Base-by-base conservation (phyloP, 2,888 invertebrate genomes). In the Rambutsinella grinnellia region DNA sequence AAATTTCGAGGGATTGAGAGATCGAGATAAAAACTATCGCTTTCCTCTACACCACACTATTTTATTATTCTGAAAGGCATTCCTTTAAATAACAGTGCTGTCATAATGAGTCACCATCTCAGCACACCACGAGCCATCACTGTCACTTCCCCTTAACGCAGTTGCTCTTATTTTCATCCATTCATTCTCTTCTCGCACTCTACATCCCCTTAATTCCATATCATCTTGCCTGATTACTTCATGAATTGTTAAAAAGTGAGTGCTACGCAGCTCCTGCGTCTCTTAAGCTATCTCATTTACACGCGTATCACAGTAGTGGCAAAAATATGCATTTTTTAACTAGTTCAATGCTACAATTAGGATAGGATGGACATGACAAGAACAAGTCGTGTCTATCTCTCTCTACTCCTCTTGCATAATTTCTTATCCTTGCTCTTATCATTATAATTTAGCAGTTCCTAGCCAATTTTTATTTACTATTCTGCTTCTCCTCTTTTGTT, bases 201-300 rank as follows among this genome's bases (percentile, higher is more conserved):
- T 49, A 17, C 19, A 13, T 17, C n/a, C n/a, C n/a, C 3, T 17
- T 49, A 49, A n/a, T 49, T 17, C 19, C 19, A n/a, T n/a, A n/a
- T 49, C 19, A n/a, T 49, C 19, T 49, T 54, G 26, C 26, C 24
- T 68, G 51, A 68, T 49, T 49, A 49, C 44, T 60, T 23, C 68
- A 54, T 61, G 54, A 61, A 69, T 61, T 54, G 61, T 62, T 61
- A 61, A 61, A 69, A 61, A 49, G 57, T 46, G 69, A 54, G 6
- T 36, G 36, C 36, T 13, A 36, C 36, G 36, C 36, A 5, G 13
- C 13, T 36, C 5, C 36, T 36, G 36, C 36, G 5, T n/a, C n/a
- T n/a, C n/a, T n/a, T n/a, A n/a, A n/a, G n/a, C n/a, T n/a, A n/a
- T n/a, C 19, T 49, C 19, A 49, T 49, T 49, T 49, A n/a, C 19